These are phyloP conservation scores for Lobophora halterata DNA, from an alignment of 2,888 invertebrate genomes.

Conservation along the genomic window DNA sequence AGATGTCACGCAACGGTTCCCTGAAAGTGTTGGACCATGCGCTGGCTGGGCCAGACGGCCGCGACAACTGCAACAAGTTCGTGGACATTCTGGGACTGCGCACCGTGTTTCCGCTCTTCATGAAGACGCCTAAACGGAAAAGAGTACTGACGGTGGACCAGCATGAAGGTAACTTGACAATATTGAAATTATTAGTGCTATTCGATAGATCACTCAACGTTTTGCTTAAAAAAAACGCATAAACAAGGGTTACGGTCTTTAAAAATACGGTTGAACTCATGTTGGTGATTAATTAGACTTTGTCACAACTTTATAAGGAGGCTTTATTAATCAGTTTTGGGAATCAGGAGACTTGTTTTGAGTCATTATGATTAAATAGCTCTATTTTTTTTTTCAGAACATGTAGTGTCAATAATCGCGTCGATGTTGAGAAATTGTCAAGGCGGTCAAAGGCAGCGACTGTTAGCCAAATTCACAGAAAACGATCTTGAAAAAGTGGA, in stretches of 20 bases:
- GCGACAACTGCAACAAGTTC: constrained; percentile 98
- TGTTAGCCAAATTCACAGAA: constrained; percentile 97
- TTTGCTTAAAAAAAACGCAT: no score
- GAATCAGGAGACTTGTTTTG: no score
- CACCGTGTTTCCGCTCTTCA: constrained; percentile 98
- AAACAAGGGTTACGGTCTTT: no score
- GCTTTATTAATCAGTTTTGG: no score
- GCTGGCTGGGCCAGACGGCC: constrained; percentile 95
- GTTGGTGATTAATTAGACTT: no score
- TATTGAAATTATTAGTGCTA: no score
- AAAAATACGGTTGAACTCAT: no score
- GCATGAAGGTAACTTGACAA: constrained; percentile 94
- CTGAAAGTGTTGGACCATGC: constrained; percentile 99
- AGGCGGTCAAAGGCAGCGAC: constrained; percentile 92
- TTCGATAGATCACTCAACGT: no score
- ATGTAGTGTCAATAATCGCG: constrained; percentile 95
- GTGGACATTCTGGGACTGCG: constrained; percentile 98
- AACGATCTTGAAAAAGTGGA: constrained; percentile 99
- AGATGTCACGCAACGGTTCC: constrained; percentile 96
- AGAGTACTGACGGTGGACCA: constrained; percentile 91
- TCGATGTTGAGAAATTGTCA: constrained; percentile 96
- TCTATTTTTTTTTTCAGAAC: constrained; percentile 80
- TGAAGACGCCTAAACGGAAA: constrained; percentile 97
- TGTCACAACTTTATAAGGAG: no score
- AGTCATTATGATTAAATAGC: no score